phyloP scores from a whole-genome alignment of 2,113 vertebrate genomes.

The Xenopus tropicalis region UCB_Xtro_10.0 CM004451.2:90830001-90830500 shows the following conservation, averaged over 20 bases:
- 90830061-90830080: not conserved
- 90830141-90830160: conserved; percentile 95
- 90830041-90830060: conserved; percentile 65
- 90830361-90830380: no score
- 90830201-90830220: conserved; percentile 87
- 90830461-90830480: no score
- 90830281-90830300: conserved; percentile 93
- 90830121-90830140: conserved; percentile 60
- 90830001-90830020: conserved; percentile 93
- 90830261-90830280: conserved; percentile 90
- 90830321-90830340: not conserved
- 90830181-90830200: conserved; percentile 88
- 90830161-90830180: conserved; percentile 83
- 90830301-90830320: conserved; percentile 82
- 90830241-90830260: conserved; percentile 96
- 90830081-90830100: not conserved
- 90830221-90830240: conserved; percentile 92
- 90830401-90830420: no score
- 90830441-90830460: no score
- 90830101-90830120: not conserved
- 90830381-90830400: no score
- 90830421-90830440: no score
- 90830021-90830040: conserved; percentile 94
- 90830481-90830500: no score
- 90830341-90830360: no score